Base-by-base conservation (phyloP, 2,797 vertebrate genomes). In the Lophius americanus region DNA sequence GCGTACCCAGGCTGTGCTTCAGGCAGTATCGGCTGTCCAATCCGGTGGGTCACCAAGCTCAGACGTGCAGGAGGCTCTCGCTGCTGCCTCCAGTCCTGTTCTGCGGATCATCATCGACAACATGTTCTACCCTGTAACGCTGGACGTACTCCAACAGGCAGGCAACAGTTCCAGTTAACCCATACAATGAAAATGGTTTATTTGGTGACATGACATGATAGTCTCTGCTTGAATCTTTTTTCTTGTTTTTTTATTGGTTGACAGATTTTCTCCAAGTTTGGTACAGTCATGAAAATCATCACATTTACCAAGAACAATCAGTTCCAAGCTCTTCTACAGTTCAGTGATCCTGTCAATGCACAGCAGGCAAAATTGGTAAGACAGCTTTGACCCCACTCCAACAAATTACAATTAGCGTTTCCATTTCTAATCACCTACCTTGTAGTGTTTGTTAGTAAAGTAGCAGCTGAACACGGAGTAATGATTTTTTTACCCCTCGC, bases 281-380 rank as follows among this genome's bases (percentile, higher is more conserved):
- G 98, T 87, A 96, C 97, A 70, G 97, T 99, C 60, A 93, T 99
- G 95, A 99, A 99, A 94, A 98, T 98, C 90, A 99, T 99, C 91
- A 99, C 97, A 41, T 99, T 98, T 88, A 99, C 97, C 78, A 99
- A 98, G 94, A 98, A 99, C 91, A 99, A 99, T 91, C 97, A 99
- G 90, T 99, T 99, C 91, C 97, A 99, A 92, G 97, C 97, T 65
- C 94, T 99, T 60, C 94, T 99, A 60, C 97, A 99, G 78, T 98
- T 95, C 88, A 97, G 95, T 2, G 97, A 99, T 84, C 96, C 97
- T 38, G 88, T 95, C 58, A 97, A 96, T 1, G 97, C 98, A 11
- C 97, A 98, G 68, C 98, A 99, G 90, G 96, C 97, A 79, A 99
- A 99, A 88, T 92, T 96, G 91, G 97, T 99, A 87, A 92, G 95